phyloP scores from a whole-genome alignment of 2,888 invertebrate genomes.

The Tiliacea citrago region DNA sequence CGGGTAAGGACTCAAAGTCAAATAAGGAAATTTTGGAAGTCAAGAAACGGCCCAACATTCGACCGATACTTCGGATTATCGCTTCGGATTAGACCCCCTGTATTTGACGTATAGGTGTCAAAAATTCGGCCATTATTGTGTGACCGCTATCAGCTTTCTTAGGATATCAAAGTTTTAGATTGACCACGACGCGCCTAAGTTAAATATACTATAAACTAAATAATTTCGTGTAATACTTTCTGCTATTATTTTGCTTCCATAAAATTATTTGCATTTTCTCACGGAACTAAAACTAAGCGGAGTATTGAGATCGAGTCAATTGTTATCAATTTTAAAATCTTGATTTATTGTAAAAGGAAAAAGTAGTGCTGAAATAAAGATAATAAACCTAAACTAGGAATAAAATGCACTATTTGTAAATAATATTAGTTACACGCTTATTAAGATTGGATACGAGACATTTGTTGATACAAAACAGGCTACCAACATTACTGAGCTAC shows the following conservation, averaged over 20 bases:
- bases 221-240: conserved; percentile 40
- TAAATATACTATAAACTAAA: conserved; percentile 18
- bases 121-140: not conserved
- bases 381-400: conserved; percentile 16
- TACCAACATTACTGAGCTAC: conserved; percentile 4
- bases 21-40: too few relatives aligned
- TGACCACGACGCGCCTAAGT: not conserved
- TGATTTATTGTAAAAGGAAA: conserved; percentile 20
- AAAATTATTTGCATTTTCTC: conserved; percentile 13
- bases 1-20: too few relatives aligned
- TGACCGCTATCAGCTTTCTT: too few relatives aligned
- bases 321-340: conserved; percentile 26
- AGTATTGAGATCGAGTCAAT: conserved; percentile 47
- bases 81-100: too few relatives aligned
- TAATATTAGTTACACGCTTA: conserved; percentile 24
- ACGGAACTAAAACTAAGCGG: conserved; percentile 13
- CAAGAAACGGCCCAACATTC: too few relatives aligned
- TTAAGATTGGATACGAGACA: conserved; percentile 10
- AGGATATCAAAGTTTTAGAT: not conserved
- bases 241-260: conserved; percentile 17
- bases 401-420: conserved; percentile 29
- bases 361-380: conserved; percentile 13
- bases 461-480: conserved; percentile 25
- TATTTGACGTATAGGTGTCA: not conserved
- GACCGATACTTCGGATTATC: too few relatives aligned